These are phyloP conservation scores for Eurystomus gularis DNA, from an alignment of 2,113 vertebrate species.

Conservation along the genomic window DNA sequence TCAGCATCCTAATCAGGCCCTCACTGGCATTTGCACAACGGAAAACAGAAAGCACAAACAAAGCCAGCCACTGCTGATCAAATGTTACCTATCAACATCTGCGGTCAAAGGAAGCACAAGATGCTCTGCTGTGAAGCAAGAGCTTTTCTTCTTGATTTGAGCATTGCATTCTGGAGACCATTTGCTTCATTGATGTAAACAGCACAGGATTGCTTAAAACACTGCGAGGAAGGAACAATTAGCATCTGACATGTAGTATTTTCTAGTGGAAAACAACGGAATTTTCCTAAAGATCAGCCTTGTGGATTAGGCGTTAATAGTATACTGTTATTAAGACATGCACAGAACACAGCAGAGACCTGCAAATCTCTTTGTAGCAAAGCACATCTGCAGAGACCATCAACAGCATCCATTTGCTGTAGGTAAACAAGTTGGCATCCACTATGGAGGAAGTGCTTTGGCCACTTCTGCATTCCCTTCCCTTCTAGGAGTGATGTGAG, in stretches of 20 bases:
- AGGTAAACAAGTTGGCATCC: background rate
- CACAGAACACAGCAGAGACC: constrained; percentile 23
- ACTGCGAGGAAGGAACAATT: background rate
- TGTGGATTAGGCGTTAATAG: constrained; percentile 30
- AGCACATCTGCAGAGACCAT: fast-evolving
- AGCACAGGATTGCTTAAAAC: constrained; percentile 41
- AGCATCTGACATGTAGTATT: constrained; percentile 22
- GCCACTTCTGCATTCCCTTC: background rate
- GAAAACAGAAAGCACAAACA: constrained; percentile 48
- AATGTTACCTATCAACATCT: background rate
- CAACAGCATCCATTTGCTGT: fast-evolving
- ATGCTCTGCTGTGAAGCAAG: background rate
- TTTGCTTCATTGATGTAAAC: constrained; percentile 38
- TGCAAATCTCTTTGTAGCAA: background rate
- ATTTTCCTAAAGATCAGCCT: constrained; percentile 42
- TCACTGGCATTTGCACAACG: constrained; percentile 31
- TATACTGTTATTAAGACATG: background rate
- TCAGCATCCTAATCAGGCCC: constrained; percentile 65
- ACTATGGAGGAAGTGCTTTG: background rate
- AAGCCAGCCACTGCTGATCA: background rate
- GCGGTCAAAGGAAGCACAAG: background rate
- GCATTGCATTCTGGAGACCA: background rate
- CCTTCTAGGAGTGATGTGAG: background rate
- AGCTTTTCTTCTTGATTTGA: background rate
- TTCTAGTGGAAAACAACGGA: constrained; percentile 50